Percentiles rank a stretch among this genome's conserved stretches.
phyloP scores from a whole-genome alignment of 2,797 vertebrate genomes.

The Bovichtus diacanthus region DNA sequence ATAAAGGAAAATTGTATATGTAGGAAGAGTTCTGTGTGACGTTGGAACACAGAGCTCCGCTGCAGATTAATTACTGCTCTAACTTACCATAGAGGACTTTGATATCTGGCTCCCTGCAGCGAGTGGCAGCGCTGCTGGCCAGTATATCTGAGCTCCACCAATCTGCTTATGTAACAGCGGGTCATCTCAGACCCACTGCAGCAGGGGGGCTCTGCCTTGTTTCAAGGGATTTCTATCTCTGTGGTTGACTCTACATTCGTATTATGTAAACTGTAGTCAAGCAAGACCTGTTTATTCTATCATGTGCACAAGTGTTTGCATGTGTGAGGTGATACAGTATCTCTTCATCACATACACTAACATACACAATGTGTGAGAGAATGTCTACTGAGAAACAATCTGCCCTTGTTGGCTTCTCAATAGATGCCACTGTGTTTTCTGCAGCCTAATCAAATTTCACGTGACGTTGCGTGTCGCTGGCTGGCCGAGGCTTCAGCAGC shows the following conservation, averaged over 20 bases:
- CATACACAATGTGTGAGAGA: slow-evolving; percentile 37
- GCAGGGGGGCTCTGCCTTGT: slow-evolving; percentile 59
- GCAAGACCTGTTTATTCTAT: background rate
- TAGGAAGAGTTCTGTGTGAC: slow-evolving; percentile 13
- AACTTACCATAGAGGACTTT: slow-evolving; percentile 34
- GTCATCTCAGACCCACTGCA: slow-evolving; percentile 63
- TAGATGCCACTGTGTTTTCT: slow-evolving; percentile 78
- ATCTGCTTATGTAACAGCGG: slow-evolving; percentile 79
- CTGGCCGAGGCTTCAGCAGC: slow-evolving; percentile 38
- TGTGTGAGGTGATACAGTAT: slow-evolving; percentile 36
- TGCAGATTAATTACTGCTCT: slow-evolving; percentile 45
- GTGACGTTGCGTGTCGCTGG: slow-evolving; percentile 65
- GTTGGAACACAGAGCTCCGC: slow-evolving; percentile 2
- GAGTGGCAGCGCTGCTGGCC: slow-evolving; percentile 43
- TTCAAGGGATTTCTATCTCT: slow-evolving; percentile 53
- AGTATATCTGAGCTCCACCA: slow-evolving; percentile 58
- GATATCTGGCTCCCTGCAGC: slow-evolving; percentile 47
- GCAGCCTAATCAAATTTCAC: slow-evolving; percentile 81
- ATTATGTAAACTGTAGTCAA: slow-evolving; percentile 2
- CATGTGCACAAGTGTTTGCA: background rate
- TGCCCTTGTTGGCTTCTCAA: slow-evolving; percentile 80
- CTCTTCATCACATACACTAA: slow-evolving; percentile 4
- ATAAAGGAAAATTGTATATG: background rate
- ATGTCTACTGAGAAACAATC: slow-evolving; percentile 68
- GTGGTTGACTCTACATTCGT: slow-evolving; percentile 20